phyloP scores from a whole-genome alignment of 37 sponge, comb jelly and placozoan species.

The Mnemiopsis leidyi region DNA sequence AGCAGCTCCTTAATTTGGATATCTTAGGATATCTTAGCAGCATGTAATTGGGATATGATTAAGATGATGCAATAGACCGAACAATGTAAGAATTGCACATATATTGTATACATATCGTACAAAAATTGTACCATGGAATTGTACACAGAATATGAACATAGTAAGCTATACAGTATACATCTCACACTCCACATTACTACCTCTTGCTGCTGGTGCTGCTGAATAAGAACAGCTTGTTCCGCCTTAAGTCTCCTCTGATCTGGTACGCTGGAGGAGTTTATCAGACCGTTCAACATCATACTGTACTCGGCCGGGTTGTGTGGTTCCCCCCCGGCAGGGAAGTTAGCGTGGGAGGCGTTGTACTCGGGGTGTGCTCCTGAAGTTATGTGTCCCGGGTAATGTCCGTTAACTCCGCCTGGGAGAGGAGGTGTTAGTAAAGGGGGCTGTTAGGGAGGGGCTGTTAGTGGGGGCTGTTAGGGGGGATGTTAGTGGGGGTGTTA shows the following conservation, averaged over 20 bases:
- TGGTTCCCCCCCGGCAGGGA: background rate
- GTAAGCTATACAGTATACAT: too few relatives aligned
- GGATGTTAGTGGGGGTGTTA: too few relatives aligned
- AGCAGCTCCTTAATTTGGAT: too few relatives aligned
- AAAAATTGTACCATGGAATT: too few relatives aligned
- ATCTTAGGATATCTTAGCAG: too few relatives aligned
- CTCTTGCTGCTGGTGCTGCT: background rate
- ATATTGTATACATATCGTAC: too few relatives aligned
- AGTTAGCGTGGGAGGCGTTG: constrained; percentile 61
- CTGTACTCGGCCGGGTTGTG: background rate
- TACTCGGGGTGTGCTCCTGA: background rate
- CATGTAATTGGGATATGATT: too few relatives aligned
- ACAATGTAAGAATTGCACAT: too few relatives aligned
- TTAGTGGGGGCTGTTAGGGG: too few relatives aligned
- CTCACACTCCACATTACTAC: background rate
- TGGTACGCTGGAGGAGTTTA: background rate
- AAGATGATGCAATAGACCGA: too few relatives aligned
- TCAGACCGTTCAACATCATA: constrained; percentile 17
- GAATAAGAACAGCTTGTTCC: background rate
- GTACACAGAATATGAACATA: too few relatives aligned
- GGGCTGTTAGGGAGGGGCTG: background rate
- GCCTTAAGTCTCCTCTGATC: constrained; percentile 34
- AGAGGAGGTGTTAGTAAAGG: too few relatives aligned
- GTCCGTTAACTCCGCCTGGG: background rate
- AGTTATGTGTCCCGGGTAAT: constrained; percentile 28